A percentile compares a stretch with the other conserved stretches of the same genome.
These are phyloP conservation scores for Syngnathus acus DNA, from an alignment of 2,797 vertebrate genomes.

Conservation along the genomic window DNA sequence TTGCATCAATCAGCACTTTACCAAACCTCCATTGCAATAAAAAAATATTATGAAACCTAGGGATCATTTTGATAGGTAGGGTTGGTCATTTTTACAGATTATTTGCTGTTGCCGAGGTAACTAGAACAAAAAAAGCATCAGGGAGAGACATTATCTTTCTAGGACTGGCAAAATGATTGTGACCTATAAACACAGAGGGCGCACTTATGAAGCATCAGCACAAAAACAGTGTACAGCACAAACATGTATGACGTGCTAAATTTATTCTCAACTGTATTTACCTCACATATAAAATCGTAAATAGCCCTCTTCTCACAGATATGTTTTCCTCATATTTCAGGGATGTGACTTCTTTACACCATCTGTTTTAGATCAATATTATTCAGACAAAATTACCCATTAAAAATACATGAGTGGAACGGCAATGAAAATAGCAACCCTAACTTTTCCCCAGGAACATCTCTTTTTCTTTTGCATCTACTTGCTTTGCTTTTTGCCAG, in stretches of 20 bases:
- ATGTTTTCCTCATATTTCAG: not conserved
- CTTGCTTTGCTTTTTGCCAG: too few species aligned
- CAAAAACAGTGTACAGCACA: not conserved
- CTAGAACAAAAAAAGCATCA: slow-evolving; percentile 34
- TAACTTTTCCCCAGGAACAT: not conserved
- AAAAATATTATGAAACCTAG: slow-evolving; percentile 39
- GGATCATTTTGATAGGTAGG: not conserved
- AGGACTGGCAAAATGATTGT: slow-evolving; percentile 9
- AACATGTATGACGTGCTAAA: not conserved
- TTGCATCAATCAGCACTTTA: slow-evolving; percentile 56
- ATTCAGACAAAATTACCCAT: not conserved
- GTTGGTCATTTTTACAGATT: slow-evolving; percentile 28
- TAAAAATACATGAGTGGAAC: not conserved
- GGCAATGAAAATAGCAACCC: not conserved
- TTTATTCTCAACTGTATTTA: not conserved
- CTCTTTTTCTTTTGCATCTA: not conserved
- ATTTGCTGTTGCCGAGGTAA: slow-evolving; percentile 48
- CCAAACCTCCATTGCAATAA: slow-evolving; percentile 39
- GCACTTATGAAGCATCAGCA: not conserved
- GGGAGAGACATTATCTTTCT: slow-evolving; percentile 47
- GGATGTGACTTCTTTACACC: not conserved
- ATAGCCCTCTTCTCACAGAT: not conserved
- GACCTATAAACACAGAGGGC: not conserved
- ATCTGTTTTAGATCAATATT: too few species aligned
- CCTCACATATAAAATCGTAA: not conserved